Evolutionary conservation across 2,113 vertebrate genomes (phyloP).

Genomic region (Bombycilla garrulus): DNA sequence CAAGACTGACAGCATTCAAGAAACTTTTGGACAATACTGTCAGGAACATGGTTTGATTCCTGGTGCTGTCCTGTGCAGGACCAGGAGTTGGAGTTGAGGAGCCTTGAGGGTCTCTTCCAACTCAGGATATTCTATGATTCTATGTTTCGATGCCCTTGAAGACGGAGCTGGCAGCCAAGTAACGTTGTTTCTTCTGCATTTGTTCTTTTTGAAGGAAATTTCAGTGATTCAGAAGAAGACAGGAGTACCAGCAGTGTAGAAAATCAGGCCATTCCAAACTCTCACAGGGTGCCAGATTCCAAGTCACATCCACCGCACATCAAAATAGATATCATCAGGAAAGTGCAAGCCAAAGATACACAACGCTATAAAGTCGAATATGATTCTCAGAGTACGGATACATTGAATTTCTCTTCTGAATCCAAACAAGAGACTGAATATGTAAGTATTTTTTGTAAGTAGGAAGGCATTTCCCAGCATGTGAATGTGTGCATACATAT

Average conservation of each 20-base stretch:
- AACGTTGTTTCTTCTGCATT: not conserved
- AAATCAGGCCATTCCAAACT: slow-evolving; percentile 65
- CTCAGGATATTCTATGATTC: not conserved
- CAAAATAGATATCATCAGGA: slow-evolving; percentile 83
- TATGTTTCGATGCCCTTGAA: not conserved
- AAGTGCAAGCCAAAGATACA: slow-evolving; percentile 82
- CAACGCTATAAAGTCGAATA: slow-evolving; percentile 86
- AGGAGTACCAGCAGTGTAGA: slow-evolving; percentile 57
- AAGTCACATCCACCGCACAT: slow-evolving; percentile 69
- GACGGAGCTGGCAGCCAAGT: not conserved
- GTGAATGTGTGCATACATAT: not conserved
- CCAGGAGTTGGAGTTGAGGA: not conserved
- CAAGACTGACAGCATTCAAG: not conserved
- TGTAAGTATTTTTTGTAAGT: slow-evolving; percentile 75
- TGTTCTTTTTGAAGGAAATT: slow-evolving; percentile 67
- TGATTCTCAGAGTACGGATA: slow-evolving; percentile 82
- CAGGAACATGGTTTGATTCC: not conserved
- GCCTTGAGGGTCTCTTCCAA: not conserved
- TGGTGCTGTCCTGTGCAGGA: not conserved
- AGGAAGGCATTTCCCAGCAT: not conserved
- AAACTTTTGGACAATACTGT: not conserved
- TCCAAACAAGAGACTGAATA: slow-evolving; percentile 88
- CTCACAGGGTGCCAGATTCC: slow-evolving; percentile 67
- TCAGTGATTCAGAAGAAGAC: slow-evolving; percentile 80
- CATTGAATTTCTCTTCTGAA: slow-evolving; percentile 88